Conservation (phyloP, 2,797 vertebrate species). For the Ctenosaura bakeri region DNA sequence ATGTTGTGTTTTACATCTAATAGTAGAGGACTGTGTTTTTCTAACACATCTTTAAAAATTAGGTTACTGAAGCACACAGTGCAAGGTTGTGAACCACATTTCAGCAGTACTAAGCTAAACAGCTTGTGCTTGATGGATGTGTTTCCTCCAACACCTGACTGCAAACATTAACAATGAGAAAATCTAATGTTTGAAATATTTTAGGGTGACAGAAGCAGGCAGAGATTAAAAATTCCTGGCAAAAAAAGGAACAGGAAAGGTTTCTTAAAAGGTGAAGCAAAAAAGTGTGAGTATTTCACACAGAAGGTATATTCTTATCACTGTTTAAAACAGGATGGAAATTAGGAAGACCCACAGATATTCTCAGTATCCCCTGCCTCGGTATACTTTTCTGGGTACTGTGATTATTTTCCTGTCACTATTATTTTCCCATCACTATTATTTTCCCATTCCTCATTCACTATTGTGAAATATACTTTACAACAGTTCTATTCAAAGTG, state of each 20-base stretch:
- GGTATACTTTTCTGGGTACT: too few species aligned
- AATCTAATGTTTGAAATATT: constrained; percentile 37
- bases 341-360: too few species aligned
- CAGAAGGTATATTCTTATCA: background rate
- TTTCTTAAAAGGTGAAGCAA: constrained; percentile 38
- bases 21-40: constrained; percentile 34
- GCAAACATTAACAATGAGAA: constrained; percentile 30
- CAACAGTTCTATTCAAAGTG: too few species aligned
- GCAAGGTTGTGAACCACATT: background rate
- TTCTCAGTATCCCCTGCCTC: too few species aligned
- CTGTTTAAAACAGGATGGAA: background rate
- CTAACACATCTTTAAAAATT: constrained; percentile 20
- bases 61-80: constrained; percentile 51
- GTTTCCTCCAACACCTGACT: constrained; percentile 36
- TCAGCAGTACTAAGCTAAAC: constrained; percentile 29
- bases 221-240: background rate
- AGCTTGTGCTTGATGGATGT: constrained; percentile 7
- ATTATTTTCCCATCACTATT: too few species aligned
- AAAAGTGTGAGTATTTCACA: background rate
- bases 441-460: too few species aligned
- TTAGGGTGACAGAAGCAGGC: constrained; percentile 23
- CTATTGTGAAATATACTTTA: too few species aligned
- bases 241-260: background rate
- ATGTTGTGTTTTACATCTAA: constrained; percentile 16
- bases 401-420: too few species aligned